Percentiles rank a stretch among this genome's conserved stretches.
Conservation (phyloP, 2,113 vertebrate species). For the Promerops cafer region DNA sequence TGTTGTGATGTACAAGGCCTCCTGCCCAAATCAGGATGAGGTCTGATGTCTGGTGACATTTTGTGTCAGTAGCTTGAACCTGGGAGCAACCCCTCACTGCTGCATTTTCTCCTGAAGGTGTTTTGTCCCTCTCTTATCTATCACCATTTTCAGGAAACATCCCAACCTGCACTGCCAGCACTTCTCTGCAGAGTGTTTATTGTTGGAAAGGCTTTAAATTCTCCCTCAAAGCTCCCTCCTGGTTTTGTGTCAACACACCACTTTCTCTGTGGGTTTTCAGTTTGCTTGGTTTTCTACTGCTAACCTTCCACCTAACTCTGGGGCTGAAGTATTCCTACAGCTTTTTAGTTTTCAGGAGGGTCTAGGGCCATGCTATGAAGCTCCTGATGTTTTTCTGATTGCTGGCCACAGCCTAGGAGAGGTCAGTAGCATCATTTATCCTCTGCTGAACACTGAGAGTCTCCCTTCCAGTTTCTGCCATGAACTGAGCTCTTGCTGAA, state of each 20-base stretch:
- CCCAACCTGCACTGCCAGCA: fast-evolving
- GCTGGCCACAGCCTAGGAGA: not conserved
- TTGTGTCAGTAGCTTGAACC: not conserved
- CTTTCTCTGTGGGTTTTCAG: not conserved
- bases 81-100: not conserved
- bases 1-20: not conserved
- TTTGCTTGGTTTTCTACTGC: not conserved
- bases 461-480: not conserved
- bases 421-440: not conserved
- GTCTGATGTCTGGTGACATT: not conserved
- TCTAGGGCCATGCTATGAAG: not conserved
- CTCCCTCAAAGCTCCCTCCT: not conserved
- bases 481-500: not conserved
- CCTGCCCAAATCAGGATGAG: not conserved
- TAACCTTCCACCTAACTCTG: not conserved
- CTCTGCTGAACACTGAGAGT: not conserved
- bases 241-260: not conserved
- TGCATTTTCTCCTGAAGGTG: not conserved
- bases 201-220: not conserved
- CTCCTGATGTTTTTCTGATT: not conserved
- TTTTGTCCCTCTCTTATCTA: not conserved
- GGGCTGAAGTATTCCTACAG: not conserved
- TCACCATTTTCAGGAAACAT: not conserved
- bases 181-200: not conserved
- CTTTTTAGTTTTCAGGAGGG: not conserved